Percentiles rank a stretch among this genome's conserved stretches.
phyloP scores from a whole-genome alignment of 2,888 invertebrate genomes.

The Nomada lathburiana region DNA sequence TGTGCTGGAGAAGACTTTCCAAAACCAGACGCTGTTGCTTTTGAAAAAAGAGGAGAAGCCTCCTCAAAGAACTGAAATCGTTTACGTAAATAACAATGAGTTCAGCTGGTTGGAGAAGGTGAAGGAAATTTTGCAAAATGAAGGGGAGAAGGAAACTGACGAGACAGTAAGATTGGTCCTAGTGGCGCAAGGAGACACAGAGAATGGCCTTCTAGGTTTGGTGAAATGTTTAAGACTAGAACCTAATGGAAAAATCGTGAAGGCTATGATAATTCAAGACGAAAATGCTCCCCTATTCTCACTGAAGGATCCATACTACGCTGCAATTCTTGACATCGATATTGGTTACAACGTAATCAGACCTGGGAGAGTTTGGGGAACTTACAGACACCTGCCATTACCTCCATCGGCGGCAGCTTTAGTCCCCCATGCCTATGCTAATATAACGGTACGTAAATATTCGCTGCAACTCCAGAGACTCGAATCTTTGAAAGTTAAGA shows the following conservation, averaged over 20 bases:
- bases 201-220: constrained; percentile 93
- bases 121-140: constrained; percentile 75
- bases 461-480: neutral
- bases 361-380: constrained; percentile 88
- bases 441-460: constrained; percentile 85
- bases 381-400: constrained; percentile 92
- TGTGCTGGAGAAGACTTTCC: constrained; percentile 74
- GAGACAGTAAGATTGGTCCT: constrained; percentile 87
- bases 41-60: constrained; percentile 68
- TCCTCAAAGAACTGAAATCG: constrained; percentile 74
- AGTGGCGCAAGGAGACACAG: constrained; percentile 88
- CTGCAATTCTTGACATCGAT: constrained; percentile 89
- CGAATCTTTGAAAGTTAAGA: neutral
- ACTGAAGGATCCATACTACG: constrained; percentile 88
- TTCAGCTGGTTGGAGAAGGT: constrained; percentile 82
- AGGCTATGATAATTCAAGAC: constrained; percentile 87
- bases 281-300: constrained; percentile 88
- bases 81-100: constrained; percentile 75
- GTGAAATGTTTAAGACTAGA: constrained; percentile 94
- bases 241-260: constrained; percentile 87
- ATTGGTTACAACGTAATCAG: constrained; percentile 90
- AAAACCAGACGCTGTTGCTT: constrained; percentile 67
- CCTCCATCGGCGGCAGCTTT: constrained; percentile 85
- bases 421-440: constrained; percentile 90
- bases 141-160: constrained; percentile 84